Evolutionary conservation across 2,888 invertebrate species (phyloP).

Genomic region (Melinopterus prodromus): DNA sequence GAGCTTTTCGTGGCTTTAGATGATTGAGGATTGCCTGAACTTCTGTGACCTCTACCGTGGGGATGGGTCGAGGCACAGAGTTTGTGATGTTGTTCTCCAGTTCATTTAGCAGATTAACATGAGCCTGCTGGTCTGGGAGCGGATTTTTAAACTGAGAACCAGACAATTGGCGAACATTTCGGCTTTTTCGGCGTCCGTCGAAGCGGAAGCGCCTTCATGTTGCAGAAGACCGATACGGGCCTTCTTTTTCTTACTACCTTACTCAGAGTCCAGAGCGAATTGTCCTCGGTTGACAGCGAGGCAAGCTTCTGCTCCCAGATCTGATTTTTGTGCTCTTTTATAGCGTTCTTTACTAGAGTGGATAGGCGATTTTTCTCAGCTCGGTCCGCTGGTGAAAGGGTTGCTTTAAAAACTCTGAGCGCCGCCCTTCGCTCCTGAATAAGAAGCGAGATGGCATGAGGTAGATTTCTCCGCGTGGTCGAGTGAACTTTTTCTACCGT

Average conservation of each 20-base stretch:
- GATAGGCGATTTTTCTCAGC: background rate
- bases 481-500: background rate
- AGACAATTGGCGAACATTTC: background rate
- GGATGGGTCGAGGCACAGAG: background rate
- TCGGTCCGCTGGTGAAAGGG: background rate
- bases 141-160: background rate
- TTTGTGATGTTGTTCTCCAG: background rate
- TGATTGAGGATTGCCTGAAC: background rate
- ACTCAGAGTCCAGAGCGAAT: background rate
- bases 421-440: background rate
- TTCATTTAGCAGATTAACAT: background rate
- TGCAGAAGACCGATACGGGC: background rate
- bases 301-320: background rate
- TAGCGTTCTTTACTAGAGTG: background rate
- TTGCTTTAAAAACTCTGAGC: background rate
- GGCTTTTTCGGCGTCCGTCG: background rate
- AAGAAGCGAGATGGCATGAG: background rate
- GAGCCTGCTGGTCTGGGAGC: background rate
- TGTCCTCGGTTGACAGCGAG: background rate
- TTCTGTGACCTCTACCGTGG: background rate
- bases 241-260: background rate
- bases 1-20: slow-evolving; percentile 12
- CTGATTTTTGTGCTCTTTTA: background rate
- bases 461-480: background rate
- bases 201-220: background rate